Percentiles rank a stretch among this genome's conserved stretches.
Evolutionary conservation across 2,888 invertebrate species (phyloP).

Genomic region (Odontomyia ornata): DNA sequence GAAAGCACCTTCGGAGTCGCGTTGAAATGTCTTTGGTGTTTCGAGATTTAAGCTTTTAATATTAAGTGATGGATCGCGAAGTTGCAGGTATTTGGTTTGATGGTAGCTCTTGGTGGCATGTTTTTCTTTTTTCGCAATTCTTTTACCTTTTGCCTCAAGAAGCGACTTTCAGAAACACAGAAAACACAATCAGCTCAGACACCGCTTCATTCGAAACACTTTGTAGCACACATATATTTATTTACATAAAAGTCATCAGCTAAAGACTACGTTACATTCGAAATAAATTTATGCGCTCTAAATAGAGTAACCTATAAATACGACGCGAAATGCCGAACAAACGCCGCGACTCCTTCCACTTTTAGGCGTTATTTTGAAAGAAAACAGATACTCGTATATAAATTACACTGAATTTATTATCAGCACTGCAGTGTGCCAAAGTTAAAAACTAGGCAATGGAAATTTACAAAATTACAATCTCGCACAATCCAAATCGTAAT

Average conservation of each 20-base stretch:
- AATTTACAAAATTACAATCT: too few species aligned
- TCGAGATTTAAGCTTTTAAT: conserved; percentile 48
- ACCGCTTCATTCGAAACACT: conserved; percentile 5
- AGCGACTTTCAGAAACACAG: conserved; percentile 44
- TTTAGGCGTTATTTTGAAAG: neutral
- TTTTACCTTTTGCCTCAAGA: conserved; percentile 24
- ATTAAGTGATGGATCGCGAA: conserved; percentile 31
- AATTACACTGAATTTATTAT: too few species aligned
- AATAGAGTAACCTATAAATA: neutral
- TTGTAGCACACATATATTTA: neutral
- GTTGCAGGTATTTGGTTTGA: conserved; percentile 25
- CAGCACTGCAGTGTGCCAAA: too few species aligned
- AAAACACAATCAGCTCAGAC: conserved; percentile 7
- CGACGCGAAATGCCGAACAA: neutral
- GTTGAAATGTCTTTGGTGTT: conserved; percentile 42
- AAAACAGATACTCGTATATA: too few species aligned
- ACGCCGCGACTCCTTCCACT: neutral
- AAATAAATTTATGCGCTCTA: neutral
- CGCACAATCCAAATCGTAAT: too few species aligned
- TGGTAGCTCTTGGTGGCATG: conserved; percentile 27
- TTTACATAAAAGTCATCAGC: conserved; percentile 15
- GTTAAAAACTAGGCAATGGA: too few species aligned
- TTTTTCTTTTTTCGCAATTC: conserved; percentile 32
- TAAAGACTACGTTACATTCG: neutral
- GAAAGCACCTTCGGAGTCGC: conserved; percentile 58